A percentile compares a stretch with the other conserved stretches of the same genome.
Evolutionary conservation across 2,888 invertebrate genomes (phyloP).

Genomic region (Drosophila parthenogenetica): DNA sequence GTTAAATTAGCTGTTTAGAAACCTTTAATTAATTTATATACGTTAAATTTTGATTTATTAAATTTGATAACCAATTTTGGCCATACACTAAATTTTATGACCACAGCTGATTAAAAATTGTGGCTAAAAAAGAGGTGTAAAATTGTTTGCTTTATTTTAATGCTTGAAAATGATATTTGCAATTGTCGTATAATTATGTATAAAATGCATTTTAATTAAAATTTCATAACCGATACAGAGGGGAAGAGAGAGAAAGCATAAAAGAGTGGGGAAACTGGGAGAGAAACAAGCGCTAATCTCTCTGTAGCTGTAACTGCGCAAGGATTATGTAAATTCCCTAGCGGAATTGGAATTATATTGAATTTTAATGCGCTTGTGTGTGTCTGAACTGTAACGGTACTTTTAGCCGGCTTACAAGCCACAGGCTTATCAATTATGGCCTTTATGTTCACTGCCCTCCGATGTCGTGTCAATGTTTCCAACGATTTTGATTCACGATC

Average conservation of each 20-base stretch:
- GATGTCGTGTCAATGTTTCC: slow-evolving; percentile 2
- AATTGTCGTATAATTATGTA: slow-evolving; percentile 34
- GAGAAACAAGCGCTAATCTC: slow-evolving; percentile 24
- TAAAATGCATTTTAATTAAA: slow-evolving; percentile 51
- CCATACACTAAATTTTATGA: background rate
- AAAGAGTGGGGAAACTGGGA: too few relatives aligned
- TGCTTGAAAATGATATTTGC: background rate
- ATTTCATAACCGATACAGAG: slow-evolving; percentile 18
- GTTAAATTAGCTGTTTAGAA: too few relatives aligned
- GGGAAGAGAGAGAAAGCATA: background rate
- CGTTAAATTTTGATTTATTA: background rate
- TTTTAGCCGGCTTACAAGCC: slow-evolving; percentile 24
- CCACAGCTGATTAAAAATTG: background rate
- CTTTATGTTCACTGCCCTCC: slow-evolving; percentile 17
- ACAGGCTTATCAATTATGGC: slow-evolving; percentile 55
- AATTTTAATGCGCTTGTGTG: slow-evolving; percentile 41
- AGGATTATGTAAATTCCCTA: slow-evolving; percentile 36
- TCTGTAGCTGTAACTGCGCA: slow-evolving; percentile 7
- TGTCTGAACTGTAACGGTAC: slow-evolving; percentile 13
- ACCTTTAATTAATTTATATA: too few relatives aligned
- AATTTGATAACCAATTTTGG: background rate
- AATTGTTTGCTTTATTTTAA: background rate
- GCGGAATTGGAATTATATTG: slow-evolving; percentile 34
- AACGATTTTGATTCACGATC: background rate
- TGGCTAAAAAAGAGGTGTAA: background rate